Evolutionary conservation across 2,113 vertebrate species (phyloP), one percentile per base, ranked within the genome.

Genomic region (Labrus mixtus): DNA sequence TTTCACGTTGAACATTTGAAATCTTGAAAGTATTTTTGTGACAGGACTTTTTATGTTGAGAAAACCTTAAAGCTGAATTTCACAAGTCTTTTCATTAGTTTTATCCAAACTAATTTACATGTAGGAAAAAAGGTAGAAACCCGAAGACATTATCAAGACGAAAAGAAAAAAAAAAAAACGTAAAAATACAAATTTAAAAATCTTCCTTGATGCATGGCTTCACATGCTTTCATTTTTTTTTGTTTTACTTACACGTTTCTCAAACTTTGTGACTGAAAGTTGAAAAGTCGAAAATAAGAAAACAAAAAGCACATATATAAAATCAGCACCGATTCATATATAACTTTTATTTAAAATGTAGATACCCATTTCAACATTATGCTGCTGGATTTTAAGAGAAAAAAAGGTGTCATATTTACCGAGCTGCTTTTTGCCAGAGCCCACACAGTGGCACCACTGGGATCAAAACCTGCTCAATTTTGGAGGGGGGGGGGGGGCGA

Each of bases 301-400:
- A 96, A 95, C 95, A 95, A 97, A 97, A 96, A 97, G 96, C 95
- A 96, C 96, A 97, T 96, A 97, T 99, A 99, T 98, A 99, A 99
- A 99, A 99, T 98, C 97, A 99, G 98, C 97, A 99, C 98, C 98
- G 96, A 98, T 98, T 97, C 96, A 97, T 98, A 98, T 97, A 97
- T 97, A 97, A 96, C 95, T 96, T 94, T 98, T 97, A 97, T 98
- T 98, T 97, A 97, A 97, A 98, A 97, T 97, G 97, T 97, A 97
- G 96, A 97, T 95, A 97, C 96, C 97, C 97, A 98, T 97, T 96
- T 97, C 96, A 96, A 97, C 96, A 97, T 96, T 97, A 98, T 96
- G 97, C 97, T 97, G 97, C 96, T 96, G 95, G 96, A 97, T 96
- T 97, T 96, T 95, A 95, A 95, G 95, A 95, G 61, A 68, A 66